Evolutionary conservation across 2,113 vertebrate species (phyloP).

Genomic region (Gulo gulo): DNA sequence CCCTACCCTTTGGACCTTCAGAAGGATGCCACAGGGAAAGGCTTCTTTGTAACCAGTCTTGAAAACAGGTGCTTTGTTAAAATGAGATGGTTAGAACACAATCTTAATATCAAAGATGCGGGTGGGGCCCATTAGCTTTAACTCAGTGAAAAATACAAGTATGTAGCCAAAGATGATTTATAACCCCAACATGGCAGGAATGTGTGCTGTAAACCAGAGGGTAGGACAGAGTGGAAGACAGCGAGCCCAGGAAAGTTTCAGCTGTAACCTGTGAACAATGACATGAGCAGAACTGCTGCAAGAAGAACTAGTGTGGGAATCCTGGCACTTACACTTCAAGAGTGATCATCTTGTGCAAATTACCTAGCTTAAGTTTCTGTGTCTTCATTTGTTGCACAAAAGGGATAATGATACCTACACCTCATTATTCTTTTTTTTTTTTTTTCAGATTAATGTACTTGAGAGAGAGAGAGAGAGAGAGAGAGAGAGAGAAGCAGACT

Average conservation of each 20-base stretch:
- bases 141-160: not conserved
- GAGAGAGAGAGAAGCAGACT: no score
- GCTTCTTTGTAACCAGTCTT: not conserved
- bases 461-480: no score
- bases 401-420: not conserved
- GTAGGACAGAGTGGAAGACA: not conserved
- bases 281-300: not conserved
- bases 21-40: not conserved
- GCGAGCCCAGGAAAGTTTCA: not conserved
- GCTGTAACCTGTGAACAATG: not conserved
- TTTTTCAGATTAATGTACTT: not conserved
- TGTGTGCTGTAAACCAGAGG: not conserved
- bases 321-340: not conserved
- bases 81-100: not conserved
- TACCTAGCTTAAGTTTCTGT: not conserved
- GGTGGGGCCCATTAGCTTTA: not conserved
- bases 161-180: constrained; percentile 11
- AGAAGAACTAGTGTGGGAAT: not conserved
- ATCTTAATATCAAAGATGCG: not conserved
- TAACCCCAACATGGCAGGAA: not conserved
- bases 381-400: not conserved
- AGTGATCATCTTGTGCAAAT: not conserved
- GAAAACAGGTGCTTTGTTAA: not conserved
- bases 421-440: not conserved
- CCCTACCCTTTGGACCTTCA: not conserved